phyloP scores from a whole-genome alignment of 1,140 invertebrate species.

The Steinernema khuongi region DNA sequence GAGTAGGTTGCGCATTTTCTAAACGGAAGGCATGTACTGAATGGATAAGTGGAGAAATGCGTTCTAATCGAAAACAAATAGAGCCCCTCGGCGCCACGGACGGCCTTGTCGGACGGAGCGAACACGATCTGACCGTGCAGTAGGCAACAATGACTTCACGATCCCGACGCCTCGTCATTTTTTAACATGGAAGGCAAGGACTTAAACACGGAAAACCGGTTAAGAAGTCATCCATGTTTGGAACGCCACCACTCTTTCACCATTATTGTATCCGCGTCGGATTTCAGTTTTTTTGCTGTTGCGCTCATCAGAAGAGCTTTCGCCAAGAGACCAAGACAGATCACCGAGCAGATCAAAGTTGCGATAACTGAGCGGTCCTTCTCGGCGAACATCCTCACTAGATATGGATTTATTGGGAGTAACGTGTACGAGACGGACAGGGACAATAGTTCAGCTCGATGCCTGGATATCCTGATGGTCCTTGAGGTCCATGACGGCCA shows the following conservation, averaged over 20 bases:
- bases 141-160: neutral
- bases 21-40: no score
- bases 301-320: neutral
- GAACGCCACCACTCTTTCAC: neutral
- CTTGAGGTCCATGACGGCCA: neutral
- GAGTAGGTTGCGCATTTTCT: neutral
- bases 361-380: neutral
- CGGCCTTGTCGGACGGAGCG: neutral
- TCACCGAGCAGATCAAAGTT: no score
- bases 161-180: neutral
- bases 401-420: neutral
- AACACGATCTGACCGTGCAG: neutral
- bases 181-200: neutral
- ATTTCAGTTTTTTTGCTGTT: neutral
- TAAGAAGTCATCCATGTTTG: conserved; percentile 7
- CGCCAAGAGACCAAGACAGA: neutral
- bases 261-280: neutral
- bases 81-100: neutral
- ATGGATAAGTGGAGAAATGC: no score
- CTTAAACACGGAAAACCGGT: neutral
- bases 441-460: conserved; percentile 3
- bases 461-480: neutral
- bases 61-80: neutral
- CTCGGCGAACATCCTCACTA: no score
- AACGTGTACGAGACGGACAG: neutral